Evolutionary conservation across 1,140 invertebrate species (phyloP), one percentile per base, ranked within the genome.

Genomic region (Tachypleus tridentatus): DNA sequence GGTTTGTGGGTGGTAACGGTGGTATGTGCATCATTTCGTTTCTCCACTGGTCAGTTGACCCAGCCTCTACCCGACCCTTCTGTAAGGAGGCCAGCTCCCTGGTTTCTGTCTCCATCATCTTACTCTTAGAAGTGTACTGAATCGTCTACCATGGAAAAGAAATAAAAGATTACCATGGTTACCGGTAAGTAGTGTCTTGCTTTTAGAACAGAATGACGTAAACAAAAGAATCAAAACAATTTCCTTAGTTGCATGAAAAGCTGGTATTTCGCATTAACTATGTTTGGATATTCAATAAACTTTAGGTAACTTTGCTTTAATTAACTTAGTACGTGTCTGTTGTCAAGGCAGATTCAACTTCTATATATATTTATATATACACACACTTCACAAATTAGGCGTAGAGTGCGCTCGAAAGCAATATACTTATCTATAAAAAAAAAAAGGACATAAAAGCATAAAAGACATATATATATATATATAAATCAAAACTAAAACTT

Each of bases 1-100:
- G 80, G 80, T 95, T 93, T 48, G 93, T 97, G 7, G 94, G 94
- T 59, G 93, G 93, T 68, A 97, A 78, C 11, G 94, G 91, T 64
- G 94, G 93, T 63, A 97, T 90, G 75, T 93, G 92, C 60, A 97
- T 83, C 75, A 91, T 86, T 77, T 95, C 91, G 74, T 88, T 89
- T 57, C 86, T 82, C 91, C 91, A 97, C 76, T 89, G 85, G 74
- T 92, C 89, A 57, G 83, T 84, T 69, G 86, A 86, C 4, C 87
- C 87, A 1, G 89, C 83, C 61, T 86, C 82, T 62, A 93, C 87
- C 79, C 91, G 91, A 5, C 91, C 91, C 70, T 87, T 83, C 48
- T 83, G 82, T 57, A 93, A 79, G 8, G 86, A 84, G 3, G 90
- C 87, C 70, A 96, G 77, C 77, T 93, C 91, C 70, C 91, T 81